Percentiles rank a stretch among this genome's conserved stretches.
phyloP scores from a whole-genome alignment of 2,888 invertebrate genomes.

The Deilephila elpenor region DNA sequence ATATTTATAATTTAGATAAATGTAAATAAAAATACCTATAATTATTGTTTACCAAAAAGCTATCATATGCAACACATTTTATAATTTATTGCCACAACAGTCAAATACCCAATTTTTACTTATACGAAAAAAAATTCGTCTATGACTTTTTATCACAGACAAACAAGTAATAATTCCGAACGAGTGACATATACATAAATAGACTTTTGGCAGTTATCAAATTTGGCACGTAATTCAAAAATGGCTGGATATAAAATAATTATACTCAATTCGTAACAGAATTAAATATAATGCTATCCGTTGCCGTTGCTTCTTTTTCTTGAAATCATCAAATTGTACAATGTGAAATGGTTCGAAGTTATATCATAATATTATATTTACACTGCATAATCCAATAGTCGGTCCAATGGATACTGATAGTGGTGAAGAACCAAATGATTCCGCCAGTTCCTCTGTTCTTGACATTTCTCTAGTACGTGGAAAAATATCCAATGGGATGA shows the following conservation, averaged over 20 bases:
- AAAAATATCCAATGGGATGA: neutral
- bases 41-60: too few species aligned
- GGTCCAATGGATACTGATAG: slow-evolving; percentile 34
- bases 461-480: slow-evolving; percentile 2
- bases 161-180: too few species aligned
- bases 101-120: too few species aligned
- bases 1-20: too few species aligned
- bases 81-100: too few species aligned
- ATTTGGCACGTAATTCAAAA: slow-evolving; percentile 46
- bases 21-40: too few species aligned
- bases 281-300: neutral
- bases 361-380: neutral
- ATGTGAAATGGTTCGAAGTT: neutral
- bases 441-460: slow-evolving; percentile 31
- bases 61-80: too few species aligned
- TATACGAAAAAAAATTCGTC: too few species aligned
- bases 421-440: slow-evolving; percentile 31
- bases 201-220: too few species aligned
- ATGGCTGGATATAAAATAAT: slow-evolving; percentile 33
- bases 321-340: neutral
- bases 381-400: neutral
- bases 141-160: too few species aligned
- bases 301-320: neutral
- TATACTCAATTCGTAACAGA: neutral
- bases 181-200: neutral